Base-by-base conservation (phyloP, 2,113 vertebrate species). In the Odontesthes bonariensis region DNA sequence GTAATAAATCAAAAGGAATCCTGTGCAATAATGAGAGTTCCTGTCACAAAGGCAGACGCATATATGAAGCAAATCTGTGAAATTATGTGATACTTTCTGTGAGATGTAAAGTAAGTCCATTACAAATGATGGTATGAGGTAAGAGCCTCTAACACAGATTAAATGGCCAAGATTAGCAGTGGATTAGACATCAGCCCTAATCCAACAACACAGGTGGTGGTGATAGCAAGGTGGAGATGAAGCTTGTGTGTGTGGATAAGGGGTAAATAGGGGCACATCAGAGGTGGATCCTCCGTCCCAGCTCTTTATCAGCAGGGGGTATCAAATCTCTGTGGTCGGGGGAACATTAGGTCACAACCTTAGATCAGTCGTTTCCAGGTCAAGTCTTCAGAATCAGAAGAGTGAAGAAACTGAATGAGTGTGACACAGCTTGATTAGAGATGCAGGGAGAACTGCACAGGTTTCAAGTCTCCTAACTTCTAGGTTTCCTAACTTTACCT, bases 141-240 rank as follows among this genome's bases (percentile, higher is more conserved):
- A 73, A 83, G 58, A 77, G 27, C 67, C 33, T 72, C 75, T 79
- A 83, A 79, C 69, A 59, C 71, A 91, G 91, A 90, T 92, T 90
- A 91, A 75, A 83, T 63, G 58, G 60, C 54, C 52, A 8, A 89
- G 90, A 88, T 92, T 86, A 91, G 60, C 38, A 59, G 49, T 51
- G 77, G 89, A 91, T 92, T 92, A 92, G 71, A 79, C 73, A 86
- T 69, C 57, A 75, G 55, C 20, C 66, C 38, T 90, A 91, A 90
- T 88, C 87, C 85, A 79, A 38, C 65, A 14, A 71, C 62, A 23
- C 0, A 59, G 44, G 13, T 16, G 22, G 65, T 35, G 40, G 55
- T 52, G 56, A 66, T 23, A 65, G 69, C 44, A 60, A 68, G 63
- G 82, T 52, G 57, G 65, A 12, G 58, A 69, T 17, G 22, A 70